These are phyloP conservation scores for Melanerpes formicivorus DNA, from an alignment of 2,113 vertebrate genomes.

Conservation along the genomic window DNA sequence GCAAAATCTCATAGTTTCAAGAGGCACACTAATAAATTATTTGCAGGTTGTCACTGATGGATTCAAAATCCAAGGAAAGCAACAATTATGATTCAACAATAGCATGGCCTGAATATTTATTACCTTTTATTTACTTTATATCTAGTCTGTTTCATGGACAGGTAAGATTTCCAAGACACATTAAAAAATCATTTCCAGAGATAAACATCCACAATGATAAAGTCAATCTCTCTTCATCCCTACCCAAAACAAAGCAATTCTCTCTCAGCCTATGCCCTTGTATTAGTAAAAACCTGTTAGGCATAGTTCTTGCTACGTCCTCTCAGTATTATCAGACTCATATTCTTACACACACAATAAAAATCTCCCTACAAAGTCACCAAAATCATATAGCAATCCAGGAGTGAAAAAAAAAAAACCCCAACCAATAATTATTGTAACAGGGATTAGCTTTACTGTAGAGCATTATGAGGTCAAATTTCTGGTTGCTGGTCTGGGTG, in stretches of 20 bases:
- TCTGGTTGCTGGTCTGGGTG: conserved; percentile 17
- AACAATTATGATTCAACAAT: background rate
- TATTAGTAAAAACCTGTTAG: background rate
- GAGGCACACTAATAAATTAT: background rate
- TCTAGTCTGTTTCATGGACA: background rate
- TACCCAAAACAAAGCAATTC: background rate
- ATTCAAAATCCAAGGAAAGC: conserved; percentile 35
- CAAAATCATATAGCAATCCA: background rate
- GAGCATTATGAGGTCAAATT: conserved; percentile 46
- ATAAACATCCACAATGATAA: background rate
- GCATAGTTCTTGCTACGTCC: background rate
- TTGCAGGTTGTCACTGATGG: conserved; percentile 13
- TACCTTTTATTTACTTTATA: conserved; percentile 4
- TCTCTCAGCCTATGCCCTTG: background rate
- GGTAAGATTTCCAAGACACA: background rate
- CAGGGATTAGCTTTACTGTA: background rate
- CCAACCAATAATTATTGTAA: background rate
- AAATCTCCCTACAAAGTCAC: background rate
- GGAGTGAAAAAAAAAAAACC: background rate
- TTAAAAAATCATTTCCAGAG: background rate
- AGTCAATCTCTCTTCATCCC: background rate
- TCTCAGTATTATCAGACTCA: background rate
- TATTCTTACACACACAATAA: background rate
- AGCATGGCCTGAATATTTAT: conserved; percentile 36
- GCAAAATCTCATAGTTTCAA: background rate